These are phyloP conservation scores for Pipistrellus pygmaeus DNA, from an alignment of 2,797 vertebrate species.

Conservation along the genomic window DNA sequence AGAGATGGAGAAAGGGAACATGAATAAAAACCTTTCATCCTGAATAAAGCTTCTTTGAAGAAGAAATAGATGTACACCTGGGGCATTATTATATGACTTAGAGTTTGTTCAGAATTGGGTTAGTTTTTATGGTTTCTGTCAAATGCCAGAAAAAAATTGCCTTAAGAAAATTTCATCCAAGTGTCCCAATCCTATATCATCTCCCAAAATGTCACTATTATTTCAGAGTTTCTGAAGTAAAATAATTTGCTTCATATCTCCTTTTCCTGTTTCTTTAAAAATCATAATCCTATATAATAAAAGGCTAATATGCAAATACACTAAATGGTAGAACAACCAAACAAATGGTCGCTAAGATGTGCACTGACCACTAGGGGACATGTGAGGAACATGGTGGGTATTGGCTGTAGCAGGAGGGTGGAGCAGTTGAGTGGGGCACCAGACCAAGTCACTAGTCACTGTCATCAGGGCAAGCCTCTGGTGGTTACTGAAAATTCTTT, in stretches of 20 bases:
- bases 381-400: no score
- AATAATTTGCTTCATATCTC: conserved; percentile 51
- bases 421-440: no score
- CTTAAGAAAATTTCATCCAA: conserved; percentile 26
- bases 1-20: not conserved
- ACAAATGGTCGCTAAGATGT: no score
- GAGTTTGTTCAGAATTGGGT: conserved; percentile 30
- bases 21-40: not conserved
- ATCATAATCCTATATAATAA: not conserved
- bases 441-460: no score
- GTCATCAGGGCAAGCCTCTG: no score
- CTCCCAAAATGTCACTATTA: not conserved
- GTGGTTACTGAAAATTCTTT: no score
- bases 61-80: not conserved
- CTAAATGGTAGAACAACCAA: no score
- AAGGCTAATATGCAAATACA: no score
- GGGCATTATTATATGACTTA: conserved; percentile 38
- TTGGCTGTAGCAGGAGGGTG: no score
- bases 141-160: conserved; percentile 50
- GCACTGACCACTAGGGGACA: no score
- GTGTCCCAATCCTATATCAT: not conserved
- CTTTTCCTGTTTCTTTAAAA: conserved; percentile 56
- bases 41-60: conserved; percentile 56
- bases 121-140: conserved; percentile 58
- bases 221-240: conserved; percentile 59